phyloP scores from a whole-genome alignment of 2,113 vertebrate species.

The Chroicocephalus ridibundus region DNA sequence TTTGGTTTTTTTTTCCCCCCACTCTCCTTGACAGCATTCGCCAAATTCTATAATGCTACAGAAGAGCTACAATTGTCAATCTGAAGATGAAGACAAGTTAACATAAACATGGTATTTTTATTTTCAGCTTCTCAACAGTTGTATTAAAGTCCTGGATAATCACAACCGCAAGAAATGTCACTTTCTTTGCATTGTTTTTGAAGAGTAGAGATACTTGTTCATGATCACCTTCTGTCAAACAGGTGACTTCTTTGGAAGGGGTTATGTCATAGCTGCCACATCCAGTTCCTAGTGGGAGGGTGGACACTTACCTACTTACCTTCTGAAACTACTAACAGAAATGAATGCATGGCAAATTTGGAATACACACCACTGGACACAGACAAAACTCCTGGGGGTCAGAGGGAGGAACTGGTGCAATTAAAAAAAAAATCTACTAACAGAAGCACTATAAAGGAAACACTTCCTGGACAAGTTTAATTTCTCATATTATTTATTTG shows the following conservation, averaged over 20 bases:
- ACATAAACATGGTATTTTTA: not conserved
- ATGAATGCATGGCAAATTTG: not conserved
- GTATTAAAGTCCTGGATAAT: not conserved
- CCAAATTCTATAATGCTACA: not conserved
- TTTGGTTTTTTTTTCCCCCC: fast-evolving
- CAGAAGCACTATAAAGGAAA: not conserved
- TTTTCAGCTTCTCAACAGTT: not conserved
- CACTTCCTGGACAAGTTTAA: not conserved
- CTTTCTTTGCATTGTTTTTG: not conserved
- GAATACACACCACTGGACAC: not conserved
- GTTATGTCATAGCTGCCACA: not conserved
- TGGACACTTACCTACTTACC: not conserved
- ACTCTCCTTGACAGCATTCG: not conserved
- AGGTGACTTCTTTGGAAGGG: not conserved
- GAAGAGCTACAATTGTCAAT: not conserved
- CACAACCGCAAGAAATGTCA: not conserved
- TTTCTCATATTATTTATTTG: not conserved
- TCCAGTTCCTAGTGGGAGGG: not conserved
- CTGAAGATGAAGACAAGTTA: not conserved
- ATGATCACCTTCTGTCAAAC: not conserved
- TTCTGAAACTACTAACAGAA: not conserved
- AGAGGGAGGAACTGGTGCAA: not conserved
- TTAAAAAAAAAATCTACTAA: not conserved
- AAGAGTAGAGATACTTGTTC: not conserved
- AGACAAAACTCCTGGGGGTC: not conserved